These are phyloP conservation scores for Rotaria macrura DNA, from an alignment of 2,888 invertebrate species.

Conservation along the genomic window DNA sequence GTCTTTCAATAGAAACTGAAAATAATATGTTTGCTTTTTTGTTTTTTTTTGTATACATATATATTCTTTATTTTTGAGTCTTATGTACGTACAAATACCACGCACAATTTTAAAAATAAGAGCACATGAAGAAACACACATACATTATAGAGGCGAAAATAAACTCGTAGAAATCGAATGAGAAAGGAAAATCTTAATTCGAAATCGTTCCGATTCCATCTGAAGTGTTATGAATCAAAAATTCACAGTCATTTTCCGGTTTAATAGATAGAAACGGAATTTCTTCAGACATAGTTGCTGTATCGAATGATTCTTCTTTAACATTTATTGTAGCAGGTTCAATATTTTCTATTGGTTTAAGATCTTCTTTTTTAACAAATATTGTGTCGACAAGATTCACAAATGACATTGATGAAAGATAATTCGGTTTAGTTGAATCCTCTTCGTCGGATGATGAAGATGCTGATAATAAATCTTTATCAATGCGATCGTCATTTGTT, in stretches of 20 bases:
- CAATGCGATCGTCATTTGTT: not conserved
- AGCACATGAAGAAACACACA: slow-evolving; percentile 12
- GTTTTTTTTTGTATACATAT: not conserved
- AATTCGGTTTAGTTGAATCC: not conserved
- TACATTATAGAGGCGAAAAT: not conserved
- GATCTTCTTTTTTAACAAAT: slow-evolving; percentile 17
- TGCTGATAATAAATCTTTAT: not conserved
- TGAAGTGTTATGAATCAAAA: not conserved
- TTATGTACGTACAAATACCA: slow-evolving; percentile 5
- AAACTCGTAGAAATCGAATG: not conserved
- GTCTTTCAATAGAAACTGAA: too few relatives aligned
- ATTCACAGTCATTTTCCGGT: not conserved
- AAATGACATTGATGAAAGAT: slow-evolving; percentile 12
- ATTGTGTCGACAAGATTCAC: not conserved
- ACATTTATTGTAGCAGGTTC: not conserved
- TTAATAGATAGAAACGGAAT: not conserved
- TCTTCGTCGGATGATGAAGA: not conserved
- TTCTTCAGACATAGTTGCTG: not conserved
- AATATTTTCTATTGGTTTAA: not conserved
- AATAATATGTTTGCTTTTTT: too few relatives aligned
- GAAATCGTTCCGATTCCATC: not conserved
- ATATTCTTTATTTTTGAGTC: slow-evolving; percentile 6
- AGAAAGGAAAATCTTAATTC: not conserved
- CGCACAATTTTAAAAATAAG: slow-evolving; percentile 11
- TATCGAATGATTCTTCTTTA: not conserved